Evolutionary conservation across 2,113 vertebrate genomes (phyloP), one percentile per base, ranked within the genome.

Genomic region (Apeltes quadracus): DNA sequence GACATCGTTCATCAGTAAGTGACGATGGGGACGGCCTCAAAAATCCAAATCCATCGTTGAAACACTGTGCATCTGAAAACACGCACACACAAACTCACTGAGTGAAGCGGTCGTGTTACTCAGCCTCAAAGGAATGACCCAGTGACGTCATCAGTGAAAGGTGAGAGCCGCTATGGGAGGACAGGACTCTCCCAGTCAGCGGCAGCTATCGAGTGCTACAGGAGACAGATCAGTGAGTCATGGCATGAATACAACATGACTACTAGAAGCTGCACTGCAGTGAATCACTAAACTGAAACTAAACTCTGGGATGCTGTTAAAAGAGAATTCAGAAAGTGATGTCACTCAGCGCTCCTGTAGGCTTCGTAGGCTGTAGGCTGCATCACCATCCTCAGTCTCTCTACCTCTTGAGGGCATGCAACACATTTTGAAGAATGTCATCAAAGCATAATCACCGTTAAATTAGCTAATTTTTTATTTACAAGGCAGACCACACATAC

Each of bases 381-480:
- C 48, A 29, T 34, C 4, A 8, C 18, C 15, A 38, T 22, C 22
- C 23, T 48, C 23, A 27, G 3, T 38, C 22, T 36, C 20, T 44
- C 20, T 18, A 50, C 57, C 11, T 25, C 20, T 32, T 4, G 5
- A 1, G 1, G 0, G 4, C 38, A 14, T 6, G 62, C 41, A 36
- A 32, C 16, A 27, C 38, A 56, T 14, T 63, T 46, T 58, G 29
- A 78, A 72, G 58, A 71, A 72, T 0, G 2, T 58, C 25, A 71
- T 51, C n/a, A 29, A 59, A 48, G 43, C 51, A 0, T 32, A 23
- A 61, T 15, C 56, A 73, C 56, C 80, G 64, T 86, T 87, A 87
- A 89, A 87, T 89, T 61, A 76, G 59, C 72, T 77, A 38, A 38
- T 77, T 80, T 68, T 90, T 92, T 90, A 90, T 92, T 90, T 88